Conservation (phyloP, 2,113 vertebrate species). For the Amphiprion ocellaris region DNA sequence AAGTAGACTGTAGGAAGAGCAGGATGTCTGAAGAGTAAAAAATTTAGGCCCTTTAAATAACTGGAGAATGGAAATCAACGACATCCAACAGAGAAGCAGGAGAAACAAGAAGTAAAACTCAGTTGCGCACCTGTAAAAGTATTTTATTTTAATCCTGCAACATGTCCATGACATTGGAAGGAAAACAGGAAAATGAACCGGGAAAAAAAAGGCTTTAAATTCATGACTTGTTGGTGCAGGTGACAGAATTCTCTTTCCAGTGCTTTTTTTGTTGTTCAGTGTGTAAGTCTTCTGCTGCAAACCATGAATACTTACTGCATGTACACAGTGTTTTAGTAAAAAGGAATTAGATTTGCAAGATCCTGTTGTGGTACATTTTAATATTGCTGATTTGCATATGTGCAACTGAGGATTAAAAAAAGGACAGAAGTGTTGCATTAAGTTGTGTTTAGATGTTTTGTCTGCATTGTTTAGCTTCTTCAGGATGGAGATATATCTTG, state of each 20-base stretch:
- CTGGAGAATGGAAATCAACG: too few relatives aligned
- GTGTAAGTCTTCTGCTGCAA: background rate
- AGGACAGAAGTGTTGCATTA: background rate
- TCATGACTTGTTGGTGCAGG: background rate
- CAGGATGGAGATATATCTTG: background rate
- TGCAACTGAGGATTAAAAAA: too few relatives aligned
- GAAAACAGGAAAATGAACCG: background rate
- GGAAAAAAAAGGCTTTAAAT: background rate
- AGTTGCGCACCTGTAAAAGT: constrained; percentile 14
- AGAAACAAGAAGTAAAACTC: constrained; percentile 1
- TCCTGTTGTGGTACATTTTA: constrained; percentile 10
- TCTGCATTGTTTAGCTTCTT: background rate
- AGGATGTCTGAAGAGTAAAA: too few relatives aligned
- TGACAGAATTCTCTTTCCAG: constrained; percentile 2
- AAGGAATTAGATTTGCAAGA: background rate
- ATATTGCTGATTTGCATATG: background rate
- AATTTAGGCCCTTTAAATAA: too few relatives aligned
- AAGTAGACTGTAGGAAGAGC: too few relatives aligned
- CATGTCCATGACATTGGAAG: constrained; percentile 15
- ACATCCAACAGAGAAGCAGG: background rate
- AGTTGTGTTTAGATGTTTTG: background rate
- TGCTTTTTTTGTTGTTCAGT: constrained; percentile 5
- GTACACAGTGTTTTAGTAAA: background rate
- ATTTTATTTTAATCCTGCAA: constrained; percentile 48
- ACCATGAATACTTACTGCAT: background rate